A percentile compares a stretch with the other conserved stretches of the same genome.
phyloP scores from a whole-genome alignment of 2,888 invertebrate species.

The Cremastinae sp. region DNA sequence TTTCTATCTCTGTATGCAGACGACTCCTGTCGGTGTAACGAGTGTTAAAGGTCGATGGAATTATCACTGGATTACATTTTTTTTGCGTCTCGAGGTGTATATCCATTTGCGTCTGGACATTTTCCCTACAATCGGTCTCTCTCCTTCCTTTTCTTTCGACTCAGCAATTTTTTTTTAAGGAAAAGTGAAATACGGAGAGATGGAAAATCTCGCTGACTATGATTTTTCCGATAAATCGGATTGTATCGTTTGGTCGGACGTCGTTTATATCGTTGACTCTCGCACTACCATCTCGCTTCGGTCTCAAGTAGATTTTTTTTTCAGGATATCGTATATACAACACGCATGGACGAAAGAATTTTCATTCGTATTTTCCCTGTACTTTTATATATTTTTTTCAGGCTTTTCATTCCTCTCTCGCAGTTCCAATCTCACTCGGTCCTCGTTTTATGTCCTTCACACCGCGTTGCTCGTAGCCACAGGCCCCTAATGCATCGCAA shows the following conservation, averaged over 20 bases:
- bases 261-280: conserved; percentile 48
- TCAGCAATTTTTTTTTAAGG: conserved; percentile 36
- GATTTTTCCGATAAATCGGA: conserved; percentile 54
- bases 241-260: conserved; percentile 37
- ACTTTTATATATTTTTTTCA: not conserved
- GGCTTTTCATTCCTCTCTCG: no score
- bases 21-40: conserved; percentile 10
- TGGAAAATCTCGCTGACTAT: conserved; percentile 48
- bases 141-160: not conserved
- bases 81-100: conserved; percentile 15
- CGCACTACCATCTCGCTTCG: conserved; percentile 27
- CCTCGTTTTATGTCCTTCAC: no score
- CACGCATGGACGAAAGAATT: no score
- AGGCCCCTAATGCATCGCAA: no score
- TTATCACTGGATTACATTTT: conserved; percentile 43
- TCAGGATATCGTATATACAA: conserved; percentile 14
- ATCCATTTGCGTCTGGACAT: not conserved
- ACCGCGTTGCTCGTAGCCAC: no score
- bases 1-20: conserved; percentile 6
- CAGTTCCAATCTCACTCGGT: no score
- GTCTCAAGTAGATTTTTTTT: not conserved
- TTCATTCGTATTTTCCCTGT: conserved; percentile 5
- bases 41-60: conserved; percentile 39
- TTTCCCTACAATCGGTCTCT: not conserved
- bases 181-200: conserved; percentile 8